phyloP scores from a whole-genome alignment of 2,888 invertebrate genomes.

The Philereme vetulata region DNA sequence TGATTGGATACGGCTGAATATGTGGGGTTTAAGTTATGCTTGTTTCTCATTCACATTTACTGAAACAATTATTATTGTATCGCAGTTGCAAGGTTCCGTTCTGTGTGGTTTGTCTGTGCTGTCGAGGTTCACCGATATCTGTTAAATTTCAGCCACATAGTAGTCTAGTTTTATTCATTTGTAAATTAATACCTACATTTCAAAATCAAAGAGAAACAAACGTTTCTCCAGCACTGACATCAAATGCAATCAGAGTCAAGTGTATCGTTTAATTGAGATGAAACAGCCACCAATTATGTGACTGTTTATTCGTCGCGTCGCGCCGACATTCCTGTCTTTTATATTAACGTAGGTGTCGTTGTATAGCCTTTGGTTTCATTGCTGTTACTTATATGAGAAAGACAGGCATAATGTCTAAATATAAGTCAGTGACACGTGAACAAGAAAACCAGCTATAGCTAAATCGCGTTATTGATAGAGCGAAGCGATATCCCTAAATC shows the following conservation, averaged over 20 bases:
- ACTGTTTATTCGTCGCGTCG: slow-evolving; percentile 28
- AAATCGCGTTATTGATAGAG: no score
- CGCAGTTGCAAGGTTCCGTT: neutral
- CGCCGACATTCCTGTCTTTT: slow-evolving; percentile 19
- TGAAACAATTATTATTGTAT: no score
- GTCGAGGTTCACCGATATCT: neutral
- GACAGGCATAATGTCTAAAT: no score
- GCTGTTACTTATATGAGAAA: no score
- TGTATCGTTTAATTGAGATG: slow-evolving; percentile 34
- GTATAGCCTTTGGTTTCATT: no score
- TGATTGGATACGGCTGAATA: no score
- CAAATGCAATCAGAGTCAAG: slow-evolving; percentile 35
- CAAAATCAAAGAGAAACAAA: slow-evolving; percentile 22
- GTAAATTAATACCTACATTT: slow-evolving; percentile 6
- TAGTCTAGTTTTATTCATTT: neutral
- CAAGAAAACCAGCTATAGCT: no score
- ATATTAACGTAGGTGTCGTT: no score
- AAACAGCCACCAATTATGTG: slow-evolving; percentile 36
- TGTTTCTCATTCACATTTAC: no score
- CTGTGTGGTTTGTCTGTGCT: neutral
- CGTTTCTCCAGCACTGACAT: slow-evolving; percentile 14
- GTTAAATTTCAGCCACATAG: neutral
- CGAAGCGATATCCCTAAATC: no score
- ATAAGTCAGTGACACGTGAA: no score
- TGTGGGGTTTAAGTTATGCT: no score